Base-by-base conservation (phyloP, 2,113 vertebrate species). In the Sigmodon hispidus region DNA sequence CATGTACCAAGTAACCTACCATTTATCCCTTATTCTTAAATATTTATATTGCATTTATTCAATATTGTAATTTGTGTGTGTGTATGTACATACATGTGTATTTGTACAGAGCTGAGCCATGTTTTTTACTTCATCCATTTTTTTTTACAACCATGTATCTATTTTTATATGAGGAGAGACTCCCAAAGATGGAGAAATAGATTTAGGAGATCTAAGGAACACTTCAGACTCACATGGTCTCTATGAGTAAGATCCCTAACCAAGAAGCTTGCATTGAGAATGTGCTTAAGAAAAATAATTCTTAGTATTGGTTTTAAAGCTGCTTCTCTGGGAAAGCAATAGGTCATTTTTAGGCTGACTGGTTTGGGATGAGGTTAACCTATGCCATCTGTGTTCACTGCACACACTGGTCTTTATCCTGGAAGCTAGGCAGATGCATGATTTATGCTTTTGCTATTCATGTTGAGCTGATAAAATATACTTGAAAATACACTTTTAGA, bases 381-480 rank as follows among this genome's bases (percentile, higher is more conserved):
- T 79, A 79, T 50, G 89, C 24, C 83, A 61, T 77, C 70, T 95
- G 57, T 77, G 89, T 80, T 79, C 83, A 81, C 97, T 92, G 72
- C 3, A 93, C 87, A 89, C 84, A 59, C 61, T 77, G 6, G 55
- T 19, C 2, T 90, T 90, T 97, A 93, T 94, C 77, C 65, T 72
- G 96, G 52, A 93, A 43, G 48, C 55, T 79, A 55, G 52, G 91
- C 76, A 96, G 69, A 92, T 87, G 63, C 36, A 26, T 95, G 93
- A 96, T 96, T 96, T 45, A 94, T 65, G 40, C 10, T 94, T 88
- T 96, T 88, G 84, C 84, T 90, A n/a, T 63, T 95, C 61, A 11
- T 70, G 72, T n/a, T 95, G 86, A 83, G 93, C 93, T 97, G 94
- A 97, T 96, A 92, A 95, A 97, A 96, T 84, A 61, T 76, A 34